Evolutionary conservation across 1,140 invertebrate genomes (phyloP), one percentile per base, ranked within the genome.

Genomic region (Araneus ventricosus): DNA sequence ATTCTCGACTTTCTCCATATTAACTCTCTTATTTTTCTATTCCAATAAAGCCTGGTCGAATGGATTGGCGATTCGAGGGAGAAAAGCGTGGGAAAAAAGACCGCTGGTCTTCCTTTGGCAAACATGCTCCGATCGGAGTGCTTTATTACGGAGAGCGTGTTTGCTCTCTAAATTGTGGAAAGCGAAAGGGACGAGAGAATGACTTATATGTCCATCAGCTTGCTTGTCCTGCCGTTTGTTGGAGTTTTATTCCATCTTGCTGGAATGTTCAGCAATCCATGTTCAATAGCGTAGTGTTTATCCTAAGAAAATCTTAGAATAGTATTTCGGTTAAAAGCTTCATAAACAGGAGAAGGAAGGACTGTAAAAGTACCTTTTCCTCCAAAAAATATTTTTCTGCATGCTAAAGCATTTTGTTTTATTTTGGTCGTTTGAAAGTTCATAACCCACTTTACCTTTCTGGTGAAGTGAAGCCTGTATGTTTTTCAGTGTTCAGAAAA

Each of bases 21-120:
- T 88, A 88, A 37, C 87, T 88, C 39, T 34, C 88, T 90, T 90
- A 52, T 80, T 90, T 90, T 90, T 90, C 88, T 80, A 80, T 90
- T 90, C 70, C 88, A 90, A 90, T 90, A 80, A 57, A 90, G 86
- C 24, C 87, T n/a, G 45, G 87, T 63, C 45, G 86, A 90, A 90
- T 90, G 88, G 88, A 90, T 59, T 88, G 59, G 87, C n/a, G 61
- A 67, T 67, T 67, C 41, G n/a, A 22, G 57, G 24, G 27, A 67
- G 34, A 61, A 80, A 90, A 67, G 4, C 88, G 39, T 90, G 88
- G 41, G 88, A 90, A 90, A 39, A 30, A 45, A 37, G 59, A 37
- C 85, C 41, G 30, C 52, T 87, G 85, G 20, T 87, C 22, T 39
- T 59, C 85, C 85, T 87, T 87, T 63, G 34, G 85, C 57, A 87